Evolutionary conservation across 2,888 invertebrate species (phyloP).

Genomic region (Cyaniris semiargus): DNA sequence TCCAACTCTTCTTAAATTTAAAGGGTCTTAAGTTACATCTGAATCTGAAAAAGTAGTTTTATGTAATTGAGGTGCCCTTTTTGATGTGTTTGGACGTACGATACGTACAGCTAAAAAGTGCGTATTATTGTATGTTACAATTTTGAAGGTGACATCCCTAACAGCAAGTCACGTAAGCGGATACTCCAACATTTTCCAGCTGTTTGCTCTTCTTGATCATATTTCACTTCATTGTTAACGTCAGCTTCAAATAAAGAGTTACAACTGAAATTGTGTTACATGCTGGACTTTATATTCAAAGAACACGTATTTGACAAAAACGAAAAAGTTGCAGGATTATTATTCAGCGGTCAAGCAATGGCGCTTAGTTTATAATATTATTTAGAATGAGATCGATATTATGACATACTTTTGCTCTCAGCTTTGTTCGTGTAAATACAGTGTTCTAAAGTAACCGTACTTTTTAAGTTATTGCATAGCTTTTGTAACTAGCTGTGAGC

Average conservation of each 20-base stretch:
- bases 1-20: not conserved
- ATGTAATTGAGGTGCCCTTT: not conserved
- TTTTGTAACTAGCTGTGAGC: too few species aligned
- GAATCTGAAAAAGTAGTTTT: not conserved
- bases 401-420: too few species aligned
- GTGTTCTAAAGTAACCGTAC: too few species aligned
- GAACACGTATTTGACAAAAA: not conserved
- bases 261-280: not conserved
- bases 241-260: constrained; percentile 16
- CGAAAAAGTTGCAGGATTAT: too few species aligned
- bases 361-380: too few species aligned
- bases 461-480: too few species aligned
- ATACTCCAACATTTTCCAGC: constrained; percentile 4
- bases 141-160: not conserved
- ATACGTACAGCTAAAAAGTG: not conserved
- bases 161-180: constrained; percentile 8
- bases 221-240: constrained; percentile 18
- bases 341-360: too few species aligned
- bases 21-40: not conserved
- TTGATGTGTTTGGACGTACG: not conserved
- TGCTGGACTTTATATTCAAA: not conserved
- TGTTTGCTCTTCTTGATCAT: constrained; percentile 16
- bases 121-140: not conserved
- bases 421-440: too few species aligned
- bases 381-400: too few species aligned